Conservation (phyloP, 2,113 vertebrate genomes). For the Mobula birostris region DNA sequence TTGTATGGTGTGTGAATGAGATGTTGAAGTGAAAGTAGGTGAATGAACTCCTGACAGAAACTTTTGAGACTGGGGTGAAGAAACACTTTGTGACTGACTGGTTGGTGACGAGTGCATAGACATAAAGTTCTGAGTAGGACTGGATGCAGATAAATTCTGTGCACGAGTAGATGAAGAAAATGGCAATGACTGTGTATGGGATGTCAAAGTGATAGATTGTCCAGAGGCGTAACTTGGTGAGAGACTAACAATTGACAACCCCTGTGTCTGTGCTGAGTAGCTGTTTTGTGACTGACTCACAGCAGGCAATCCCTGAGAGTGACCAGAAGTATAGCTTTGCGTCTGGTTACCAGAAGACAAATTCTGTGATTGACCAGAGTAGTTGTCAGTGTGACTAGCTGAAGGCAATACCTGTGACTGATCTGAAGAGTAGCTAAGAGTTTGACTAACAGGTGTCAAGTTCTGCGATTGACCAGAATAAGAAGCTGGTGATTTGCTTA, state of each 20-base stretch:
- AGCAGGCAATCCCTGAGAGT: constrained; percentile 81
- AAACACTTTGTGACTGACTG: constrained; percentile 64
- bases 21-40: constrained; percentile 63
- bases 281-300: constrained; percentile 69
- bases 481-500: constrained; percentile 79
- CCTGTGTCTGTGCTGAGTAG: constrained; percentile 84
- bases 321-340: constrained; percentile 78
- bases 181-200: constrained; percentile 59
- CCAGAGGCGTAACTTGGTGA: constrained; percentile 79
- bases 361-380: constrained; percentile 72
- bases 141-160: constrained; percentile 67
- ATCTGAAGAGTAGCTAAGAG: constrained; percentile 72
- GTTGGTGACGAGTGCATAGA: constrained; percentile 72
- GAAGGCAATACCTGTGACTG: constrained; percentile 67
- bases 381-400: constrained; percentile 66
- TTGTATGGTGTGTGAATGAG: constrained; percentile 73
- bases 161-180: constrained; percentile 68
- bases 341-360: constrained; percentile 76
- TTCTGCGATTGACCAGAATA: constrained; percentile 76
- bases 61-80: constrained; percentile 74
- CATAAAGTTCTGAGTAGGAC: constrained; percentile 71
- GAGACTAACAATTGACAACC: constrained; percentile 71
- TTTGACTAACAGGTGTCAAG: constrained; percentile 71
- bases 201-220: constrained; percentile 70
- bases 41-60: constrained; percentile 72